A percentile compares a stretch with the other conserved stretches of the same genome.
phyloP scores from a whole-genome alignment of 37 sponge, comb jelly and placozoan species.

The Theonella swinhoei region DNA sequence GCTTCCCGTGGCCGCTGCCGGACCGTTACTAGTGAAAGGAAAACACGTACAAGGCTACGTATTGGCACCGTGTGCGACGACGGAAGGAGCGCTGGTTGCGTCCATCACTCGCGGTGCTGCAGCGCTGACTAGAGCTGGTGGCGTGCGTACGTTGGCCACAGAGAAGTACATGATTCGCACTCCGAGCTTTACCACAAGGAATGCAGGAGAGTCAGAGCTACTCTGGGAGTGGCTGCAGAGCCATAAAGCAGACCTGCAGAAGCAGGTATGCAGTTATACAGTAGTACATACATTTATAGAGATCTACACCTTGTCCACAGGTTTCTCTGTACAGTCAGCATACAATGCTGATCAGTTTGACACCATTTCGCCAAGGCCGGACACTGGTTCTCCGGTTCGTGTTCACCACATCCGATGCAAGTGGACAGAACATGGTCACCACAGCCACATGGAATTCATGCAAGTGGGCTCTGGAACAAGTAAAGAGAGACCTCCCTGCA shows the following conservation, averaged over 20 bases:
- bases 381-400: conserved; percentile 44
- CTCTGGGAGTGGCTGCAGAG: conserved; percentile 46
- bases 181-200: conserved; percentile 41
- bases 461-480: conserved; percentile 57
- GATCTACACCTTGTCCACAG: neutral
- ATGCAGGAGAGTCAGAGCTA: conserved; percentile 36
- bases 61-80: conserved; percentile 77
- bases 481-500: conserved; percentile 40
- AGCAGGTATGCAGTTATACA: conserved; percentile 12
- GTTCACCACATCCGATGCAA: conserved; percentile 64
- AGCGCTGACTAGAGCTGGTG: conserved; percentile 66
- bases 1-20: conserved; percentile 66
- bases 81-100: conserved; percentile 81
- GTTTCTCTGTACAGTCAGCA: conserved; percentile 69
- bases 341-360: conserved; percentile 37
- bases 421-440: conserved; percentile 88
- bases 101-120: conserved; percentile 77
- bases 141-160: conserved; percentile 25
- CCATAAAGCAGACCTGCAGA: conserved; percentile 19
- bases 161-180: conserved; percentile 50
- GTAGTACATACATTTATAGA: neutral
- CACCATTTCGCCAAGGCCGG: conserved; percentile 33
- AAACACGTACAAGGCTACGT: conserved; percentile 55
- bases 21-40: conserved; percentile 70
- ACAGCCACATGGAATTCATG: conserved; percentile 65